These are phyloP conservation scores for Poeciliopsis occidentalis DNA, from an alignment of 2,113 vertebrate genomes.

Conservation along the genomic window DNA sequence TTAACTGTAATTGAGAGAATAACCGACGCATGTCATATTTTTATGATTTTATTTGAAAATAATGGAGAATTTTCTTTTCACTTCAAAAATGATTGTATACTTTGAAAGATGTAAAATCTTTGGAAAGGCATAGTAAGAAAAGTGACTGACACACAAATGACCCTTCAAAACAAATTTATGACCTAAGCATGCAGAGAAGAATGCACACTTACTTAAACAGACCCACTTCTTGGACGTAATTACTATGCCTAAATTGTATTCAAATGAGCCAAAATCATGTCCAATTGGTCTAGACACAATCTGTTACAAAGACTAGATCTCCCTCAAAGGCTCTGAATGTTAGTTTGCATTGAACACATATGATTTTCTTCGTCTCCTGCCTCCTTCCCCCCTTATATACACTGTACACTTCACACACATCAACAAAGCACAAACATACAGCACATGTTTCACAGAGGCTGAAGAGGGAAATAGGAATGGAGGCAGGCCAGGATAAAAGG, in stretches of 20 bases:
- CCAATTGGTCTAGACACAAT: slow-evolving; percentile 60
- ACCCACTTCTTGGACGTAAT: slow-evolving; percentile 68
- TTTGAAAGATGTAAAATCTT: too few species aligned
- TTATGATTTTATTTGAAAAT: too few species aligned
- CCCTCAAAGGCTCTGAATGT: slow-evolving; percentile 53
- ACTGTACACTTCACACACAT: slow-evolving; percentile 16
- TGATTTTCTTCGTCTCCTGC: slow-evolving; percentile 33
- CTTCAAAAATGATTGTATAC: too few species aligned
- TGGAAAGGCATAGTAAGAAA: not conserved
- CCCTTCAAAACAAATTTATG: slow-evolving; percentile 15
- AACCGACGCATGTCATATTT: too few species aligned
- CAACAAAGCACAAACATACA: slow-evolving; percentile 40
- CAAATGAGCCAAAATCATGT: slow-evolving; percentile 59
- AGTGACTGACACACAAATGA: slow-evolving; percentile 1
- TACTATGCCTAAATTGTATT: slow-evolving; percentile 64
- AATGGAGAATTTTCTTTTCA: too few species aligned
- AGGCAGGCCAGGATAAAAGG: slow-evolving; percentile 59
- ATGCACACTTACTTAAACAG: slow-evolving; percentile 75
- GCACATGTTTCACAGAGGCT: slow-evolving; percentile 61
- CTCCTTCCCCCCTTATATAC: slow-evolving; percentile 18
- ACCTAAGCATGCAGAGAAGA: slow-evolving; percentile 28
- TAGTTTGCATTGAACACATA: slow-evolving; percentile 58
- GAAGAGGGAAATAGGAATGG: slow-evolving; percentile 47
- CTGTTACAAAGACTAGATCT: slow-evolving; percentile 62
- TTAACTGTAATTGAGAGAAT: too few species aligned